Percentiles rank a stretch among this genome's conserved stretches.
phyloP scores from a whole-genome alignment of 2,888 invertebrate species.

The Hemaris fuciformis region DNA sequence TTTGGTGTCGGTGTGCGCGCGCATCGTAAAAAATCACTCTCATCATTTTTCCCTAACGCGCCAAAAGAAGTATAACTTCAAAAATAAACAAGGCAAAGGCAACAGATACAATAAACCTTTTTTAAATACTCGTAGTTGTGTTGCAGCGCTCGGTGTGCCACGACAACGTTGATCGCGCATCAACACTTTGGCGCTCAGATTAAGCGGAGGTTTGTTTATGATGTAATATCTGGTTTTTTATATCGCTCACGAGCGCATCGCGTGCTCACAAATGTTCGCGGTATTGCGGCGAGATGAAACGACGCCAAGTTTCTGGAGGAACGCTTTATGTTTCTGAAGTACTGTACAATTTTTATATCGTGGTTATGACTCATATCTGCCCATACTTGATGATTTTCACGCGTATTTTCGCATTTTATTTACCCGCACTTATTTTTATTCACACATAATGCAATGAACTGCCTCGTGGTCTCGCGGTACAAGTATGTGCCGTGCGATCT shows the following conservation, averaged over 20 bases:
- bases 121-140: background rate
- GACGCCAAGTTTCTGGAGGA: background rate
- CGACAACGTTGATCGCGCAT: background rate
- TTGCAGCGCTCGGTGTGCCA: background rate
- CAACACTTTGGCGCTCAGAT: background rate
- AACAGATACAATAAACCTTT: background rate
- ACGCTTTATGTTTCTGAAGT: background rate
- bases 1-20: too few species aligned
- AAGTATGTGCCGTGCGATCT: too few species aligned
- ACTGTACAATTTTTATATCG: background rate
- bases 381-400: background rate
- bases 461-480: too few species aligned
- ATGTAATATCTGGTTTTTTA: background rate
- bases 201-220: background rate
- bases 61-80: too few species aligned
- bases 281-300: background rate
- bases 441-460: too few species aligned
- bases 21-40: too few species aligned
- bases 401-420: background rate
- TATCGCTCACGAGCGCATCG: background rate
- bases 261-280: background rate
- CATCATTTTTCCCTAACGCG: too few species aligned
- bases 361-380: background rate
- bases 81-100: background rate
- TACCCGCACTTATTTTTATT: background rate